Percentiles rank a stretch among this genome's conserved stretches.
These are phyloP conservation scores for Stigmatopora argus DNA, from an alignment of 2,113 vertebrate species.

Conservation along the genomic window DNA sequence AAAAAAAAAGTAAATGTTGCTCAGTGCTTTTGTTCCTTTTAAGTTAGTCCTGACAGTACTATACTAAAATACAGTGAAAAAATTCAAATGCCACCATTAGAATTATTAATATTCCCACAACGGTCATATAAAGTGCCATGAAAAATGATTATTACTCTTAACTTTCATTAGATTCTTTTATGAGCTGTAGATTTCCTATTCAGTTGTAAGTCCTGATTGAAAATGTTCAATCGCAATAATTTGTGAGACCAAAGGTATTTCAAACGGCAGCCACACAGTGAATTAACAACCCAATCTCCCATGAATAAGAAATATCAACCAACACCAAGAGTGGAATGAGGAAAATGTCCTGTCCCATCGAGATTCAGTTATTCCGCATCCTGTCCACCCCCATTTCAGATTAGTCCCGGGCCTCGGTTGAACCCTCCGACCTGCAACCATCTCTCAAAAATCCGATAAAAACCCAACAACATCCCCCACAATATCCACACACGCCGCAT, in stretches of 20 bases:
- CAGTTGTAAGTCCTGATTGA: background rate
- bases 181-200: background rate
- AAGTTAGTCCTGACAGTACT: too few relatives aligned
- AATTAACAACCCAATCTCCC: background rate
- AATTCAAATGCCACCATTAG: too few relatives aligned
- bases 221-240: background rate
- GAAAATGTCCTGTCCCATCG: conserved; percentile 54
- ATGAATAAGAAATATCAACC: conserved; percentile 11
- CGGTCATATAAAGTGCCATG: too few relatives aligned
- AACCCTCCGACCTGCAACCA: conserved; percentile 50
- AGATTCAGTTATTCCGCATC: conserved; percentile 48
- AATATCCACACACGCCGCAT: background rate
- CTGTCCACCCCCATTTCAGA: conserved; percentile 56
- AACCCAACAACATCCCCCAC: conserved; percentile 23
- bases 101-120: too few relatives aligned
- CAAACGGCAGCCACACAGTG: background rate
- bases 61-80: too few relatives aligned
- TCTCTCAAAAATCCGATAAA: conserved; percentile 44
- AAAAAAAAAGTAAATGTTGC: too few relatives aligned
- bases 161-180: background rate
- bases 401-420: conserved; percentile 40
- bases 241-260: background rate
- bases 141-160: too few relatives aligned
- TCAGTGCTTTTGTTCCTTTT: too few relatives aligned
- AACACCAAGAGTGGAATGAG: conserved; percentile 48